Base-by-base conservation (phyloP, 2,113 vertebrate species). In the Meleagris gallopavo region DNA sequence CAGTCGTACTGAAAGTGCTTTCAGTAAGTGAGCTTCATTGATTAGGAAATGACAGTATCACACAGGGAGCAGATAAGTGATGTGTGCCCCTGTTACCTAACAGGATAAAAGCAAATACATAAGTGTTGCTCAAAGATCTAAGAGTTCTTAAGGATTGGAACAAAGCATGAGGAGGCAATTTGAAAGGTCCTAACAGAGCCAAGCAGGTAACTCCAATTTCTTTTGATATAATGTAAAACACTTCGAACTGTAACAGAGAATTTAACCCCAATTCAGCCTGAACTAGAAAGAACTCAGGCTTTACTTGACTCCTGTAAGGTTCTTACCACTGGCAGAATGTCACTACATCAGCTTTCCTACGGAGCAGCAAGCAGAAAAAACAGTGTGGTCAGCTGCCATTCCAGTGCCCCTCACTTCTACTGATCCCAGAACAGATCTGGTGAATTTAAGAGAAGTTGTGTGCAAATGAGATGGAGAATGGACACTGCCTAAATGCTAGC, bases 21-120 rank as follows among this genome's bases (percentile, higher is more conserved):
- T 89, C 24, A 2, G 50, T 88, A 70, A 91, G 64, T 52, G 66
- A 11, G 65, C 77, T 83, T 75, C 85, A 95, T 88, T 74, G 95
- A 97, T 91, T 86, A 92, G 91, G 69, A 95, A 95, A 83, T 2
- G 12, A 61, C 65, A 80, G 50, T 46, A 86, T 57, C 32, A 69
- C 64, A 61, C 79, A 69, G 30, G 57, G 79, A 91, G 64, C 71
- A 88, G 82, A 21, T 74, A 96, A 95, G 86, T n/a, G 69, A 71
- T 83, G 41, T 83, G 93, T 91, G 60, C 83, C 93, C 36, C 3
- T 22, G 46, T 67, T 89, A 81, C 61, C 41, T 38, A 94, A 89
- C 64, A 40, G 62, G 75, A 88, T 70, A 92, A 62, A 89, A 76
- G 32, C 73, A 83, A 50, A 25, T 76, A 73, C 80, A 94, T 94